Evolutionary conservation across 2,797 vertebrate species (phyloP).

Genomic region (Melanotaenia parkinsoni): DNA sequence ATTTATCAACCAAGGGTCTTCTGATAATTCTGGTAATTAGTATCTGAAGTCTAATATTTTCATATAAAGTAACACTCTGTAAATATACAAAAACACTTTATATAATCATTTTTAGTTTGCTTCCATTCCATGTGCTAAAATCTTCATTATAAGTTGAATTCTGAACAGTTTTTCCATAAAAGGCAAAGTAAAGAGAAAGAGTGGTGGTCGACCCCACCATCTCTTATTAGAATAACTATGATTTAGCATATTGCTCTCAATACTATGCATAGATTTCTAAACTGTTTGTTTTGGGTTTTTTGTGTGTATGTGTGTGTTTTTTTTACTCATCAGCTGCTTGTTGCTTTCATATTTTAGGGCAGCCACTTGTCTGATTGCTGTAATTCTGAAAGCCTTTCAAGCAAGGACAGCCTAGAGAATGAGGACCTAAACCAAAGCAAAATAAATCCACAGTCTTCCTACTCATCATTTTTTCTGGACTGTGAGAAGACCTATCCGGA

Average conservation of each 20-base stretch:
- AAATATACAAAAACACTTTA: background rate
- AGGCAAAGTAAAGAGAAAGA: background rate
- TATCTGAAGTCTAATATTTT: background rate
- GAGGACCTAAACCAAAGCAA: conserved; percentile 74
- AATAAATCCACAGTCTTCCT: conserved; percentile 55
- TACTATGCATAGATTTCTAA: conserved; percentile 9
- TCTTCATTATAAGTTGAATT: background rate
- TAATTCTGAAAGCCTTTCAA: conserved; percentile 87
- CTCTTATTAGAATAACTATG: background rate
- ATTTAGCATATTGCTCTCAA: conserved; percentile 9
- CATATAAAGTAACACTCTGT: background rate
- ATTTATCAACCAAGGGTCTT: background rate
- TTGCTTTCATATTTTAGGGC: conserved; percentile 79
- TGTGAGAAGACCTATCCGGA: conserved; percentile 59
- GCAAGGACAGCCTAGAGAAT: conserved; percentile 91
- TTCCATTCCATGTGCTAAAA: background rate
- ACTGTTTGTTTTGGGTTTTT: background rate
- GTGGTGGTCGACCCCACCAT: background rate
- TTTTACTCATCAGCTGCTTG: conserved; percentile 18
- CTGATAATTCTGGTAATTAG: background rate
- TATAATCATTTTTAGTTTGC: background rate
- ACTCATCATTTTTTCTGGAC: conserved; percentile 58
- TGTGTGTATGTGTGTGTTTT: background rate
- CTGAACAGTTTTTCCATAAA: background rate
- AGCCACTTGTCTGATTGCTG: conserved; percentile 78